Base-by-base conservation (phyloP, 2,888 invertebrate species). In the Cetonia aurata region DNA sequence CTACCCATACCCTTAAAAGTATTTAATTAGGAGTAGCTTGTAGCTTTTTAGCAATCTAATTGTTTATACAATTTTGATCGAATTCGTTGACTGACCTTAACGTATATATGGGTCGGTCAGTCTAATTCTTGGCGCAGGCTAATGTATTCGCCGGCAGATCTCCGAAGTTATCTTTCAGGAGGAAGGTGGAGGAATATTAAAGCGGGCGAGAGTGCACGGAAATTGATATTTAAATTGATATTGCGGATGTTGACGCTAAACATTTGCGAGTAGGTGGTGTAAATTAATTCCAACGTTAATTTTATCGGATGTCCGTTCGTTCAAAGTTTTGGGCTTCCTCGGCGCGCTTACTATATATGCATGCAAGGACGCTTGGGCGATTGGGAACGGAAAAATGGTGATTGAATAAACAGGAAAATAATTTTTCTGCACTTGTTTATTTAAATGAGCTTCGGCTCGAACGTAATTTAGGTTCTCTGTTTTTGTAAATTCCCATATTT, bases 171-270 rank as follows among this genome's bases (percentile, higher is more conserved):
- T 25, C 60, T 60, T 60, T 60, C 25, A 60, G 31, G 46, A 25
- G 46, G 31, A 46, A 15, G 33, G 46, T 41, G n/a, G 13, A 60
- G 13, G 60, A 10, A 25, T 46, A 46, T 46, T 46, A 31, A 31
- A 25, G 46, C 46, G 8, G 25, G n/a, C 17, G 50, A 13, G 50
- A 41, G 33, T 37, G 37, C 37, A 31, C 50, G 62, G 50, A 65
- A 65, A 65, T 65, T 65, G 62, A 65, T 65, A 65, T 65, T 65
- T 65, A 65, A 65, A 65, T 65, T 65, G 62, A 65, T 65, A 65
- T 17, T 65, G 62, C 48, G 62, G 62, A 52, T 41, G 31, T 13
- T 41, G 60, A n/a, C 12, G 60, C 60, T 46, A 46, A 60, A 46
- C 60, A 46, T 60, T 60, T 46, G 31, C 60, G 46, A 37, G 37